A percentile compares a stretch with the other conserved stretches of the same genome.
These are phyloP conservation scores for Halictus quadricinctus DNA, from an alignment of 2,888 invertebrate genomes.

Conservation along the genomic window DNA sequence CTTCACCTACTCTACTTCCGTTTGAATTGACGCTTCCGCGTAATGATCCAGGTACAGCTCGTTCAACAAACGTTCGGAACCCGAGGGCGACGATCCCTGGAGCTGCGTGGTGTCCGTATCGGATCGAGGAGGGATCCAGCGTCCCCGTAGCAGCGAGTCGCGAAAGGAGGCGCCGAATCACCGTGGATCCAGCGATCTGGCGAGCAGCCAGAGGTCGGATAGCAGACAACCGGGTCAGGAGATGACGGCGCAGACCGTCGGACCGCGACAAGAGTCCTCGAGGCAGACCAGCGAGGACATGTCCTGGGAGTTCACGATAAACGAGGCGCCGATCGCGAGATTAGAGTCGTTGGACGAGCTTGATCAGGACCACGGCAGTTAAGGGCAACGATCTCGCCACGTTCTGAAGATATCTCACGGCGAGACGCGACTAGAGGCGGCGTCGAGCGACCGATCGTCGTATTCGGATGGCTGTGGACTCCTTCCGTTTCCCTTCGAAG, in stretches of 20 bases:
- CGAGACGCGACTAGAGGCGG: conserved; percentile 36
- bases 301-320: conserved; percentile 80
- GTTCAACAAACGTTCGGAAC: conserved; percentile 80
- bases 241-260: conserved; percentile 40
- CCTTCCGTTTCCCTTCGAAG: conserved; percentile 48
- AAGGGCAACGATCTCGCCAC: conserved; percentile 52
- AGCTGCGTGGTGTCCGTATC: conserved; percentile 75
- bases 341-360: conserved; percentile 87
- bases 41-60: conserved; percentile 76
- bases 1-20: no score
- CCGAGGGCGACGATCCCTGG: conserved; percentile 80
- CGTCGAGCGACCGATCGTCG: conserved; percentile 31
- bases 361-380: conserved; percentile 84
- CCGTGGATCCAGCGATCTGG: conserved; percentile 52
- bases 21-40: no score
- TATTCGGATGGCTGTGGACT: conserved; percentile 55
- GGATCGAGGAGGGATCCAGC: conserved; percentile 66
- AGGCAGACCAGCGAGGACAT: conserved; percentile 79
- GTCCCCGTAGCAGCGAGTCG: conserved; percentile 76
- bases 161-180: conserved; percentile 72
- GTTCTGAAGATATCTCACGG: conserved; percentile 29
- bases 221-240: conserved; percentile 52
- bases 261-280: conserved; percentile 74
- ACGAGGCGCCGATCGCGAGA: conserved; percentile 86
- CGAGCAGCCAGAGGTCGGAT: conserved; percentile 56